Conservation (phyloP, 2,113 vertebrate genomes). For the Vulpes vulpes region DNA sequence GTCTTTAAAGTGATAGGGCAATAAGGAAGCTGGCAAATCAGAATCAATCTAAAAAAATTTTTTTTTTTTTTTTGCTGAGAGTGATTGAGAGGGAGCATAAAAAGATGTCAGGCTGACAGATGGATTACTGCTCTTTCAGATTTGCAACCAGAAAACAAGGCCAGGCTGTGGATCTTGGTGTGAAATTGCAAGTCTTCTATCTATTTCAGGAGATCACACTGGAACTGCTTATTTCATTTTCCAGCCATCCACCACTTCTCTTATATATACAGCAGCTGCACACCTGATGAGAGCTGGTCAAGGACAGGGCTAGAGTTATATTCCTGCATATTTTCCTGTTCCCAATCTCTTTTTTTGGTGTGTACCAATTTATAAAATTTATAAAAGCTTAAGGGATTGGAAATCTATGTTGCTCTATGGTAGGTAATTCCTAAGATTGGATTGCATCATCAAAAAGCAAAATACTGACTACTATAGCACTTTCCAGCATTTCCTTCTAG, state of each 20-base stretch:
- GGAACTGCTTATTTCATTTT: conserved; percentile 78
- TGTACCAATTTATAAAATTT: neutral
- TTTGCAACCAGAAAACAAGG: conserved; percentile 87
- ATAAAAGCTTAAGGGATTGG: neutral
- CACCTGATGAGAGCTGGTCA: conserved; percentile 62
- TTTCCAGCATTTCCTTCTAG: neutral
- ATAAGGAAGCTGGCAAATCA: conserved; percentile 84
- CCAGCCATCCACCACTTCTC: conserved; percentile 71
- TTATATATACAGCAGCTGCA: conserved; percentile 71
- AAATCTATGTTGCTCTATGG: neutral
- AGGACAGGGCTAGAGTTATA: conserved; percentile 42
- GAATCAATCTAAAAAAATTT: conserved; percentile 82
- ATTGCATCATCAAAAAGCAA: neutral
- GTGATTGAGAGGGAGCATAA: conserved; percentile 87
- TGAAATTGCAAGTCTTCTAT: conserved; percentile 85
- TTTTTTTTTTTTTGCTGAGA: conserved; percentile 72
- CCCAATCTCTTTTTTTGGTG: neutral
- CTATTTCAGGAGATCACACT: conserved; percentile 82
- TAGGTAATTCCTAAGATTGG: neutral
- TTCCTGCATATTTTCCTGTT: neutral
- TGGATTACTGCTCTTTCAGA: conserved; percentile 86
- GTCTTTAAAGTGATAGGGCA: conserved; percentile 82
- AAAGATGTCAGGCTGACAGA: conserved; percentile 86
- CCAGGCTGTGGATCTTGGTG: conserved; percentile 80
- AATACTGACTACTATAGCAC: neutral